Base-by-base conservation (phyloP, 2,113 vertebrate genomes). In the Onychostruthus taczanowskii region DNA sequence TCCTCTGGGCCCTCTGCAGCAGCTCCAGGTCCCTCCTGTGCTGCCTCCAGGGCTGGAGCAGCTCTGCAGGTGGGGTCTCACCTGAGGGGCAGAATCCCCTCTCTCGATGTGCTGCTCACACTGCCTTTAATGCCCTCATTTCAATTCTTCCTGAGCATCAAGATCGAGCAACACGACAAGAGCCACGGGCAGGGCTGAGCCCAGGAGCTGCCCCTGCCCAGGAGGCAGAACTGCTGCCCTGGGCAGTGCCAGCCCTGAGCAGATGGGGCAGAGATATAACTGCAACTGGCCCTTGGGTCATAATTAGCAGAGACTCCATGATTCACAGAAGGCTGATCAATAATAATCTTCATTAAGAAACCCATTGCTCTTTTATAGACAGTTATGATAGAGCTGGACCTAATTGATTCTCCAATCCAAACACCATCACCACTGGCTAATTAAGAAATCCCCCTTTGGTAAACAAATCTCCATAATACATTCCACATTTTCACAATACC, bases 101-200 rank as follows among this genome's bases (percentile, higher is more conserved):
- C 23, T 53, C 64, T n/a, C 0, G 1, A 28, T 11, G 30, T 41
- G 43, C 41, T 72, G 49, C 20, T 26, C 49, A 31, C 3, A 0
- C 6, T 26, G 58, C 35, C 26, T 80, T 37, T 8, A 22, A 13
- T 28, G 59, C 27, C 7, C n/a, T 30, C 6, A 31, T 52, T 62
- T 58, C 35, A 80, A 43, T 49, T 62, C 22, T 61, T 80, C 28
- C 43, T 41, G 50, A 35, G 35, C 43, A 43, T 19, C 17, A 22
- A 28, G 27, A 28, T 6, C 31, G 31, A 56, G 30, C 11, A 31
- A 6, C 7, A n/a, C 27, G 4, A 22, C 17, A 8, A 22, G 58
- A 43, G 22, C 1, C 3, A 22, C 0, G 2, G 49, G 49, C 74
- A 78, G 74, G 46, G 47, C 1, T 27, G 76, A 73, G 31, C 43